phyloP scores from a whole-genome alignment of 2,113 vertebrate genomes.

The Chaetorhynchus papuensis region DNA sequence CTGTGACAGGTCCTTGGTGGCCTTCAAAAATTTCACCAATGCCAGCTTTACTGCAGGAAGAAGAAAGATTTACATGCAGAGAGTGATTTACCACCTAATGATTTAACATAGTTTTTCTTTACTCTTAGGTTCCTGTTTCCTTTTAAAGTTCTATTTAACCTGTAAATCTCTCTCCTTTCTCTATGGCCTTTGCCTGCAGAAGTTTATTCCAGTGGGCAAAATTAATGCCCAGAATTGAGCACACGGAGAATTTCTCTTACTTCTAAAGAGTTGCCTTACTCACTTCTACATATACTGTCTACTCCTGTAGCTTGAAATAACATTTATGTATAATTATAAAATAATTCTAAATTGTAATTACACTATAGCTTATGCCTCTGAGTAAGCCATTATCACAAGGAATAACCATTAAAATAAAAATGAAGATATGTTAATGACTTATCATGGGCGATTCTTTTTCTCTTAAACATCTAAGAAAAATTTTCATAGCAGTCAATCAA shows the following conservation, averaged over 20 bases:
- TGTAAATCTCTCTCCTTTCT: not conserved
- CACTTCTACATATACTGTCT: not conserved
- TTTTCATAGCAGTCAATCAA: not conserved
- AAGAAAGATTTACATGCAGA: not conserved
- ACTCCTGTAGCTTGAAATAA: not conserved
- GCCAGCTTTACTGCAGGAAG: conserved; percentile 87
- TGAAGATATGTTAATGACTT: not conserved
- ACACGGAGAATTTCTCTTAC: not conserved
- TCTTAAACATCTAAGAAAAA: not conserved
- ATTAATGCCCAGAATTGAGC: not conserved
- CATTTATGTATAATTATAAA: conserved; percentile 1
- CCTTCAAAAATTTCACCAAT: conserved; percentile 97
- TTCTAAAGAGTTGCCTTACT: not conserved
- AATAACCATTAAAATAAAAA: conserved; percentile 37
- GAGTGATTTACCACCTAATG: not conserved
- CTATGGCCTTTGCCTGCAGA: not conserved
- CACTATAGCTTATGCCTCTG: not conserved
- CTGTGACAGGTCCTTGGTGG: conserved; percentile 95
- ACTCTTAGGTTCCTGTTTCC: not conserved
- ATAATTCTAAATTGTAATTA: conserved; percentile 20
- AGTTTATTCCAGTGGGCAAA: not conserved
- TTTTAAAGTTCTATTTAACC: not conserved
- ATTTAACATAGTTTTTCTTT: not conserved
- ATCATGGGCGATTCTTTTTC: not conserved
- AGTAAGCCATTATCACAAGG: not conserved